phyloP scores from a whole-genome alignment of 2,888 invertebrate species.

The Folsomia candida region DNA sequence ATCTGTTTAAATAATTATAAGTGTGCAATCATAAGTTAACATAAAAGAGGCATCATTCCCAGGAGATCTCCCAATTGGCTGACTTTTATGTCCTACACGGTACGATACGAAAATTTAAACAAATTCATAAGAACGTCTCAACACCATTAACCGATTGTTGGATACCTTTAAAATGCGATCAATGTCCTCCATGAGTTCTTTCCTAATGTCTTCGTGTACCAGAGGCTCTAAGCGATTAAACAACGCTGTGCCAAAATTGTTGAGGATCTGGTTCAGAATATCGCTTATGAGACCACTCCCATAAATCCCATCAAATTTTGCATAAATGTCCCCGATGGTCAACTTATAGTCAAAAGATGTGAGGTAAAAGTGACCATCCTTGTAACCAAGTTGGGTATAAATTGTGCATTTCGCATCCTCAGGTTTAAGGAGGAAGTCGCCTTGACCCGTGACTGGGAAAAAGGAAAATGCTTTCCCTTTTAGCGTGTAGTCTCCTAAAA shows the following conservation, averaged over 20 bases:
- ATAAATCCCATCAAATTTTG: slow-evolving; percentile 21
- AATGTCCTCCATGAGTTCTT: background rate
- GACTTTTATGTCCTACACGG: background rate
- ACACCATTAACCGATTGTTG: background rate
- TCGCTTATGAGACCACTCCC: slow-evolving; percentile 19
- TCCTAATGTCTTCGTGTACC: slow-evolving; percentile 14
- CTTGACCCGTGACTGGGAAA: slow-evolving; percentile 20
- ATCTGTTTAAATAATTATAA: too few relatives aligned
- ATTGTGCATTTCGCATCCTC: background rate
- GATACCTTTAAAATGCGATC: background rate
- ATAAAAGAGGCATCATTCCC: background rate
- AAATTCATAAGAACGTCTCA: background rate
- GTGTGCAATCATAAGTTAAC: too few relatives aligned
- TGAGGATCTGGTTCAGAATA: slow-evolving; percentile 16
- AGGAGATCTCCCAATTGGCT: background rate
- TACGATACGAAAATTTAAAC: background rate
- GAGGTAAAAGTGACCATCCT: slow-evolving; percentile 16
- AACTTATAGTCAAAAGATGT: slow-evolving; percentile 19
- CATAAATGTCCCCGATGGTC: background rate
- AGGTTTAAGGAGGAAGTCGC: slow-evolving; percentile 20
- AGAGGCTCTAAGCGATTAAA: slow-evolving; percentile 20
- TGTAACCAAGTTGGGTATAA: background rate
- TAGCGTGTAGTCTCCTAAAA: slow-evolving; percentile 15
- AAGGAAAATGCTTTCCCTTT: slow-evolving; percentile 12
- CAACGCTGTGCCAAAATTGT: slow-evolving; percentile 14